These are phyloP conservation scores for Chloropsis cyanopogon DNA, from an alignment of 2,113 vertebrate genomes.

Conservation along the genomic window DNA sequence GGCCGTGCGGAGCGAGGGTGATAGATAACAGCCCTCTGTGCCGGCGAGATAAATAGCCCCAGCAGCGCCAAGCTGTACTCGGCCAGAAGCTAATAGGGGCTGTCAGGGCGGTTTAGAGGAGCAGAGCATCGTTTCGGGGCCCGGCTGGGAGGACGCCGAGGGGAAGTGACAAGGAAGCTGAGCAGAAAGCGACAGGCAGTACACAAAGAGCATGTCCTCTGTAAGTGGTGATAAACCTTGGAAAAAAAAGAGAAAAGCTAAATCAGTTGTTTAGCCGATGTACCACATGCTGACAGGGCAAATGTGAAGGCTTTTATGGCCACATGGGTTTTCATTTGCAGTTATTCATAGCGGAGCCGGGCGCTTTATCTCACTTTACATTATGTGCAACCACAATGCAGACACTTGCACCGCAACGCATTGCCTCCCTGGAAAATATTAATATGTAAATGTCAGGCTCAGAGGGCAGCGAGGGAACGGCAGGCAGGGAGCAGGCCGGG, in stretches of 20 bases:
- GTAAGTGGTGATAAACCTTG: constrained; percentile 73
- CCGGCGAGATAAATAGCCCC: constrained; percentile 71
- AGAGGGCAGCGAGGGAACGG: constrained; percentile 63
- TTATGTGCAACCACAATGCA: constrained; percentile 71
- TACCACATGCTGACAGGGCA: constrained; percentile 75
- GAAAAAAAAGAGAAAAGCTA: constrained; percentile 36
- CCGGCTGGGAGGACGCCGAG: constrained; percentile 28
- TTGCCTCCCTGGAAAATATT: constrained; percentile 72
- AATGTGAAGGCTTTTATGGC: constrained; percentile 68
- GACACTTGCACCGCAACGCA: constrained; percentile 58
- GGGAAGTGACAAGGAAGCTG: constrained; percentile 69
- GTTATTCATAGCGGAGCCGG: constrained; percentile 66
- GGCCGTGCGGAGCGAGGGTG: not conserved
- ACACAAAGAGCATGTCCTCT: constrained; percentile 75
- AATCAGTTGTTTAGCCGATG: constrained; percentile 68
- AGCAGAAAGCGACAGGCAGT: constrained; percentile 65
- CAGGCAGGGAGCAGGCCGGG: not conserved
- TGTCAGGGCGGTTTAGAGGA: constrained; percentile 52
- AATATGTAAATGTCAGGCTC: constrained; percentile 76
- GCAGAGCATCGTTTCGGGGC: constrained; percentile 43
- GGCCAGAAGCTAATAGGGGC: constrained; percentile 51
- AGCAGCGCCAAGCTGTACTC: constrained; percentile 38
- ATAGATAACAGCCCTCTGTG: constrained; percentile 57
- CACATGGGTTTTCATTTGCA: constrained; percentile 67
- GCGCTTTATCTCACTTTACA: constrained; percentile 74